Evolutionary conservation across 2,888 invertebrate genomes (phyloP), one percentile per base, ranked within the genome.

Genomic region (Catocala sponsa): DNA sequence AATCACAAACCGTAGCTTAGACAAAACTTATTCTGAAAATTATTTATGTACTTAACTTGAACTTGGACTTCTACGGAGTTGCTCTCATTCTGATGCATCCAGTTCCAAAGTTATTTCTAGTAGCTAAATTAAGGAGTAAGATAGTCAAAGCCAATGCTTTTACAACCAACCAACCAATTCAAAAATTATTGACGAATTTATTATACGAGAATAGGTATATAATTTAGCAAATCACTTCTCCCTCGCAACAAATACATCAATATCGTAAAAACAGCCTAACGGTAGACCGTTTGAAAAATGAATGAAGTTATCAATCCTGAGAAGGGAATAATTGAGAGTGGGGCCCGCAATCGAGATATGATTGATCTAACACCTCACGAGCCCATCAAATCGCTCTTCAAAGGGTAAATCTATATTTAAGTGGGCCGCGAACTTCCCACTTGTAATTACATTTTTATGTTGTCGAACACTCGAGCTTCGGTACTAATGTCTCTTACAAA

Each of bases 391-490:
- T 87, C 84, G 83, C 87, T 88, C 86, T 90, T 84, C 87, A 91
- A 91, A 91, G 91, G 91, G 92, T 92, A 93, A 92, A 93, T 93
- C 91, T 92, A 91, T 92, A 91, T 93, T 91, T 93, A 90, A 92
- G 91, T 92, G 89, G 88, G 81, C 73, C 74, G 76, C 80, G 80
- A 88, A 90, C 81, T 88, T 91, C 84, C 82, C 81, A 77, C 84
- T 89, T 88, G 90, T 92, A 92, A 92, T 93, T 92, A 91, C 91
- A 89, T 93, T 92, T 92, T 93, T 92, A 92, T 92, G 83, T 85
- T 89, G 88, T 88, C 76, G 87, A 80, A 83, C 85, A 82, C 73
- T 70, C 80, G 71, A 77, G 80, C 74, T 72, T 59, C 49, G 65
- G 72, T 70, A 80, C 88, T 90, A 90, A 91, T 89, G 89, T 89